phyloP scores from a whole-genome alignment of 1,140 invertebrate species.

The Drosophila carrolli region DNA sequence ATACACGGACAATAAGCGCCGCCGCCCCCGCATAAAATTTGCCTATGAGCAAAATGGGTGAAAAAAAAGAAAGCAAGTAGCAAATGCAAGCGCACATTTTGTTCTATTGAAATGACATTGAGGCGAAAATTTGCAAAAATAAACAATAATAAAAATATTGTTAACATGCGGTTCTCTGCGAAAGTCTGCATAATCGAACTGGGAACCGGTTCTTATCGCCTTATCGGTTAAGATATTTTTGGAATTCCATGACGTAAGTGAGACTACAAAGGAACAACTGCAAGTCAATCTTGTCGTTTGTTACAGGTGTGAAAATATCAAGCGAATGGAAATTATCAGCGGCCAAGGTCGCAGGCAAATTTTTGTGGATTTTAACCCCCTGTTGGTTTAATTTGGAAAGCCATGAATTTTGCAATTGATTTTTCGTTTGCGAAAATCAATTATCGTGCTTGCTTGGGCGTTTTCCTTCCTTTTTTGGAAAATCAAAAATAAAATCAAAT shows the following conservation, averaged over 20 bases:
- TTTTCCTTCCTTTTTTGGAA: background rate
- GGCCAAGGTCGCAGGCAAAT: constrained; percentile 24
- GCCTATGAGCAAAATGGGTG: constrained; percentile 62
- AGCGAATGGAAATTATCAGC: constrained; percentile 23
- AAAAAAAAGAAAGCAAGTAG: constrained; percentile 44
- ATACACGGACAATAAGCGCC: constrained; percentile 20
- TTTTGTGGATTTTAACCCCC: constrained; percentile 11
- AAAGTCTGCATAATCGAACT: constrained; percentile 51
- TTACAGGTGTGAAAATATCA: constrained; percentile 21
- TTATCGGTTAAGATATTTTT: constrained; percentile 66
- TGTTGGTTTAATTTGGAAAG: background rate
- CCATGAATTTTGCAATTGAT: background rate
- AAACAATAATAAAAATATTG: constrained; percentile 41
- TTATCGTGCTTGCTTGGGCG: background rate
- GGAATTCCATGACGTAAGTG: constrained; percentile 75
- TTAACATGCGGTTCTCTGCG: constrained; percentile 20
- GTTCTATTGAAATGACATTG: constrained; percentile 80
- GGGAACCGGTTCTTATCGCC: constrained; percentile 31
- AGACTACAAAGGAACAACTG: constrained; percentile 47
- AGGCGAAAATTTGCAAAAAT: constrained; percentile 41
- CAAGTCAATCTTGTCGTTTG: constrained; percentile 37
- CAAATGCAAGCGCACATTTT: constrained; percentile 73
- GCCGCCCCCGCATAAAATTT: constrained; percentile 35
- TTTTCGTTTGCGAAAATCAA: constrained; percentile 5
- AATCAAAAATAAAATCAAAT: background rate